Evolutionary conservation across 2,888 invertebrate species (phyloP).

Genomic region (Ochropleura plecta): DNA sequence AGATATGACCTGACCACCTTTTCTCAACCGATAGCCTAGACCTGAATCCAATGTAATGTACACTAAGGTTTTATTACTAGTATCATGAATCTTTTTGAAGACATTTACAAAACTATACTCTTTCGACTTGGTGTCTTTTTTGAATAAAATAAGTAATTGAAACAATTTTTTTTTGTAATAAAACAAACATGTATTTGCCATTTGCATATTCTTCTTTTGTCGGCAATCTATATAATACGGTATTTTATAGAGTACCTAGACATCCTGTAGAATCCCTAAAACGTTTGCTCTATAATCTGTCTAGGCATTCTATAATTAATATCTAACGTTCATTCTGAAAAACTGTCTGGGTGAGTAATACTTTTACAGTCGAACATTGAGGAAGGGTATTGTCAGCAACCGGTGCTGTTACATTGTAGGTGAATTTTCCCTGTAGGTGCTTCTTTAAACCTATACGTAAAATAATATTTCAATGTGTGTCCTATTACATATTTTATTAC

Average conservation of each 20-base stretch:
- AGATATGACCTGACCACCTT: too few species aligned
- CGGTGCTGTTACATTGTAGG: background rate
- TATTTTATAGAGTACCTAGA: too few species aligned
- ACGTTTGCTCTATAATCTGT: background rate
- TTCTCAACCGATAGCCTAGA: too few species aligned
- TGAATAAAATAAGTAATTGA: background rate
- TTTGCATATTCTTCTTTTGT: background rate
- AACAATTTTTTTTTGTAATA: background rate
- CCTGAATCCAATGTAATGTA: too few species aligned
- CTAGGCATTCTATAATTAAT: background rate
- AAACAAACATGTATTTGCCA: background rate
- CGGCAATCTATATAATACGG: too few species aligned
- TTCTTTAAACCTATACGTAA: background rate
- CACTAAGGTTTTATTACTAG: background rate
- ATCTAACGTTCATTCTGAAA: background rate
- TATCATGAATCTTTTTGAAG: background rate
- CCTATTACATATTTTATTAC: background rate
- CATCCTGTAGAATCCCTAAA: background rate
- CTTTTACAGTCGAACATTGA: background rate
- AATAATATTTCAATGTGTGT: background rate
- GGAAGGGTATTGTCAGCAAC: background rate
- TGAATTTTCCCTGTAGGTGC: background rate
- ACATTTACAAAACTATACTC: background rate
- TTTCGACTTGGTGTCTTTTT: background rate
- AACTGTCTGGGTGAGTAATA: background rate